Evolutionary conservation across 2,113 vertebrate genomes (phyloP), one percentile per base, ranked within the genome.

Genomic region (Nettapus auritus): DNA sequence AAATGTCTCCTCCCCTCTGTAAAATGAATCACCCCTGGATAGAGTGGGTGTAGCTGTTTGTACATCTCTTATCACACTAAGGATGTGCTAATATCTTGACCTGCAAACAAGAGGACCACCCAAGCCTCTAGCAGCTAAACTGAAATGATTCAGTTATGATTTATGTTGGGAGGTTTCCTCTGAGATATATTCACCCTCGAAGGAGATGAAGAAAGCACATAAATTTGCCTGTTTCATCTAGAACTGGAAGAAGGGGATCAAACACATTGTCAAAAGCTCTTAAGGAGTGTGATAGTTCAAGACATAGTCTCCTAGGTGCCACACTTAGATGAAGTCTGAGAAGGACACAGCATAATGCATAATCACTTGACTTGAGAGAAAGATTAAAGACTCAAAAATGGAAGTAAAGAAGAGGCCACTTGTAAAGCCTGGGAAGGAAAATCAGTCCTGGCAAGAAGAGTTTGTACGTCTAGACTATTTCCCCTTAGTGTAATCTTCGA

Each of bases 81-180:
- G 88, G 95, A 96, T 93, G 92, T 95, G 88, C 86, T 84, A 92
- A 75, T 90, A 97, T 94, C 85, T 94, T 93, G 93, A 96, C 92
- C 77, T 82, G 86, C 56, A 88, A 95, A 86, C 18, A 33, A 90
- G 10, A 83, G 85, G 88, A 96, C 91, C 86, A 96, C 83, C 86
- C 92, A 94, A 83, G 48, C 8, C 48, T 93, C 62, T 38, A 91
- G 71, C 34, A 96, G 48, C 60, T 86, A 63, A 90, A 75, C 29
- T 83, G 68, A 80, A 88, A 77, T 56, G 15, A 81, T 74, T 86
- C 55, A 52, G 21, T 81, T 86, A 60, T 90, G 82, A 95, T 78
- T 96, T 86, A 94, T 93, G 34, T 52, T 60, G 66, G 82, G 73
- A 93, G 14, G 62, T 88, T 96, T 94, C 93, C 80, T 71, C 62